Conservation (phyloP, 1,140 invertebrate genomes). For the Fopius arisanus region DNA sequence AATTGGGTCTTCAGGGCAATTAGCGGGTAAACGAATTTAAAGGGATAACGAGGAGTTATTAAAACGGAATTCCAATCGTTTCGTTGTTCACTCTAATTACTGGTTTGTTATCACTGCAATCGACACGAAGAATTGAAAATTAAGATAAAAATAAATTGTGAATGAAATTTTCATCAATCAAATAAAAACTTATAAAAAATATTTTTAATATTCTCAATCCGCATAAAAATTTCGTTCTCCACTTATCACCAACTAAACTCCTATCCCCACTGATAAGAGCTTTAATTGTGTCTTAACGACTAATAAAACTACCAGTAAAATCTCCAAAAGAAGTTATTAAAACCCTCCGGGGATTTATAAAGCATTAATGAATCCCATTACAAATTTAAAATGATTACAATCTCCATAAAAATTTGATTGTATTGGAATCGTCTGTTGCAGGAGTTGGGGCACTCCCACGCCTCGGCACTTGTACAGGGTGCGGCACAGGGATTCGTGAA, state of each 20-base stretch:
- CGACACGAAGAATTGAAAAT: too few species aligned
- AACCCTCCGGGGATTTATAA: not conserved
- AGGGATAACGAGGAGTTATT: not conserved
- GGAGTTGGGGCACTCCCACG: slow-evolving; percentile 12
- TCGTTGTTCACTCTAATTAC: not conserved
- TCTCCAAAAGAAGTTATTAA: not conserved
- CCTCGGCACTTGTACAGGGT: not conserved
- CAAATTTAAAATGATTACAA: not conserved
- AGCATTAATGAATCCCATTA: not conserved
- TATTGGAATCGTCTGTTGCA: slow-evolving; percentile 4
- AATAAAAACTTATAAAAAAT: too few species aligned
- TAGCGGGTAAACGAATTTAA: not conserved
- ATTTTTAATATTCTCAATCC: too few species aligned
- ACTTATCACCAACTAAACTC: not conserved
- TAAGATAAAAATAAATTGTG: too few species aligned
- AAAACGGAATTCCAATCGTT: not conserved
- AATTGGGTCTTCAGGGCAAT: not conserved
- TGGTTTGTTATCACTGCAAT: not conserved
- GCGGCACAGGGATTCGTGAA: not conserved
- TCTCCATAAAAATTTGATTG: slow-evolving; percentile 9
- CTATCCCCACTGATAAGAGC: not conserved
- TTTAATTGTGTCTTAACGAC: not conserved
- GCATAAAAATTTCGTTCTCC: too few species aligned
- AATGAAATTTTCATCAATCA: too few species aligned
- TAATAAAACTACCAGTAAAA: not conserved